Evolutionary conservation across 2,888 invertebrate genomes (phyloP).

Genomic region (Tuta absoluta): DNA sequence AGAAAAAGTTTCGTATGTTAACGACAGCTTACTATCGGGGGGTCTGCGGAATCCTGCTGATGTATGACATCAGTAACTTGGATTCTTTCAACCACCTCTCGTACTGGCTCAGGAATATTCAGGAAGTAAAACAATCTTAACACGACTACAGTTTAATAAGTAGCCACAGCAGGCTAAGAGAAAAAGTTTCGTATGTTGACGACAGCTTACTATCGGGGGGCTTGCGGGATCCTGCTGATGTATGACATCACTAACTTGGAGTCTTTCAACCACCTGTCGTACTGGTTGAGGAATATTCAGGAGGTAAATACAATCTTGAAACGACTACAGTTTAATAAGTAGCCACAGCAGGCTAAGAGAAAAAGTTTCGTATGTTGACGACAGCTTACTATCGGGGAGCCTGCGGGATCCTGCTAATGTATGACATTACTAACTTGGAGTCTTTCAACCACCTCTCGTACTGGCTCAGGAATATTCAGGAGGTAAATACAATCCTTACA

Average conservation of each 20-base stretch:
- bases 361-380: background rate
- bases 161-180: constrained; percentile 90
- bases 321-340: background rate
- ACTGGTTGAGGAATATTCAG: constrained; percentile 95
- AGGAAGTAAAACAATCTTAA: constrained; percentile 82
- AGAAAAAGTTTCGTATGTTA: background rate
- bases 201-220: constrained; percentile 76
- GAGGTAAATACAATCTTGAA: constrained; percentile 78
- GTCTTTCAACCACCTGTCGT: constrained; percentile 94
- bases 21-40: constrained; percentile 83
- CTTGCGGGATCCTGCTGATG: constrained; percentile 93
- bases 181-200: constrained; percentile 90
- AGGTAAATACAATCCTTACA: constrained; percentile 73
- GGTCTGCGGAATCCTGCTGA: constrained; percentile 94
- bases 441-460: constrained; percentile 95
- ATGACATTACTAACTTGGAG: constrained; percentile 93
- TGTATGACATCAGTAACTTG: constrained; percentile 94
- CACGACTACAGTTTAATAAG: background rate
- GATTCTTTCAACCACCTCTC: constrained; percentile 95
- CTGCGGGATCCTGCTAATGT: constrained; percentile 95
- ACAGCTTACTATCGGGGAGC: constrained; percentile 86
- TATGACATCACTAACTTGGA: constrained; percentile 94
- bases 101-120: constrained; percentile 94
- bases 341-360: background rate
- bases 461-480: constrained; percentile 95